Evolutionary conservation across 2,888 invertebrate species (phyloP), one percentile per base, ranked within the genome.

Genomic region (Chrysina gloriosa): DNA sequence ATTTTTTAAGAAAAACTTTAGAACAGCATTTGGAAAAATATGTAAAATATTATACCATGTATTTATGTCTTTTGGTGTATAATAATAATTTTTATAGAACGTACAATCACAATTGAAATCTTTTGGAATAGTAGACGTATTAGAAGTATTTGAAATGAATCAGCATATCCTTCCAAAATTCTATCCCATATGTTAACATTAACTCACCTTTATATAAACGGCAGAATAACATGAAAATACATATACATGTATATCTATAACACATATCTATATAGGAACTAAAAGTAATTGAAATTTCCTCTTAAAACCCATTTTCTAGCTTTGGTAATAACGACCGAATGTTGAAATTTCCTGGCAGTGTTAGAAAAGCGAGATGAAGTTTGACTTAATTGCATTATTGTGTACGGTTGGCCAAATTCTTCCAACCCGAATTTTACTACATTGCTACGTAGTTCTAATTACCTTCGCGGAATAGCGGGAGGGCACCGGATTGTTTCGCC

Each of bases 381-480:
- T 42, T 58, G 39, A 58, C 27, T 58, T 58, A 42, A 42, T 61
- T 61, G 42, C 42, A 19, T 42, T 61, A 42, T 39, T 61, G 39
- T 61, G 42, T 61, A 61, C 42, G 36, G 42, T 61, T 61, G 39
- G 27, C 58, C 14, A 45, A 45, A 36, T 61, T 61, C 58, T 29
- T 61, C 45, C 9, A 2, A 9, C 16, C 11, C 14, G 16, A 42
- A 45, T 61, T 61, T 42, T 16, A 14, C 42, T 42, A 42, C 58
- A 16, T 25, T 42, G 16, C 27, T 61, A 61, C 58, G 58, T 61
- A 61, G 45, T 61, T 61, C 58, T 61, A 61, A 61, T 61, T 61
- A 42, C 27, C 16, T 61, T 61, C 39, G 58, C 45, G 39, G 42
- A 29, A 42, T 61, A 42, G 11, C 25, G 29, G 25, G 42, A 23